Evolutionary conservation across 2,113 vertebrate species (phyloP).

Genomic region (Kryptolebias marmoratus): DNA sequence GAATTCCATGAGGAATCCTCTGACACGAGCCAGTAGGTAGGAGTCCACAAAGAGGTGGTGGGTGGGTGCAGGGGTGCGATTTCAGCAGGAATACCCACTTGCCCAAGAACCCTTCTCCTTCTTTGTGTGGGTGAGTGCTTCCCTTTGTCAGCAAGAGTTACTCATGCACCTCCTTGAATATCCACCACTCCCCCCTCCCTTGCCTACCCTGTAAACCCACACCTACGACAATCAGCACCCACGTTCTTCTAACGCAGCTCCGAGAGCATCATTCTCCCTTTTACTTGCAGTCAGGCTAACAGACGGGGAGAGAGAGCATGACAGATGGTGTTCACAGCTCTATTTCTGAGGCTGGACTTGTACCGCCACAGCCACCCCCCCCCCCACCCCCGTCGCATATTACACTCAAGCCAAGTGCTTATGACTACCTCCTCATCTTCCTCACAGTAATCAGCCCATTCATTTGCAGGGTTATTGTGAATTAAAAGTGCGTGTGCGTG

Average conservation of each 20-base stretch:
- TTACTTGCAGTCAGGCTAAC: conserved; percentile 81
- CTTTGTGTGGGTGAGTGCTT: conserved; percentile 81
- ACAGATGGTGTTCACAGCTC: conserved; percentile 88
- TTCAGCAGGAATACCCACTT: conserved; percentile 81
- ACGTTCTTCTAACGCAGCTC: conserved; percentile 76
- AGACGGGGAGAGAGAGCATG: conserved; percentile 83
- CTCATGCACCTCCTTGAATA: conserved; percentile 78
- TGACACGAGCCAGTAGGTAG: conserved; percentile 71
- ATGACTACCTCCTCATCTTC: conserved; percentile 75
- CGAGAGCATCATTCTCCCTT: conserved; percentile 77
- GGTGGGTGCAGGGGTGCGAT: conserved; percentile 70
- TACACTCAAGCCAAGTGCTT: conserved; percentile 79
- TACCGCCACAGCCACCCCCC: conserved; percentile 76
- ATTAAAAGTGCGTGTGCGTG: conserved; percentile 63
- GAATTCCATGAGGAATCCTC: conserved; percentile 75
- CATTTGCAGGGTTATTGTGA: conserved; percentile 79
- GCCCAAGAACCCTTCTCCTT: conserved; percentile 75
- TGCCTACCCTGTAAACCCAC: conserved; percentile 77
- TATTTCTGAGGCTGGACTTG: conserved; percentile 88
- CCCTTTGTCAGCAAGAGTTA: conserved; percentile 81
- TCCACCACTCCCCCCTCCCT: conserved; percentile 59
- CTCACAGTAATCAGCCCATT: conserved; percentile 77
- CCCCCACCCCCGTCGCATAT: conserved; percentile 55
- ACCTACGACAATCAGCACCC: conserved; percentile 81
- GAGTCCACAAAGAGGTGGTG: conserved; percentile 67